Conservation (phyloP, 2,113 vertebrate genomes). For the Daphoenositta chrysoptera region DNA sequence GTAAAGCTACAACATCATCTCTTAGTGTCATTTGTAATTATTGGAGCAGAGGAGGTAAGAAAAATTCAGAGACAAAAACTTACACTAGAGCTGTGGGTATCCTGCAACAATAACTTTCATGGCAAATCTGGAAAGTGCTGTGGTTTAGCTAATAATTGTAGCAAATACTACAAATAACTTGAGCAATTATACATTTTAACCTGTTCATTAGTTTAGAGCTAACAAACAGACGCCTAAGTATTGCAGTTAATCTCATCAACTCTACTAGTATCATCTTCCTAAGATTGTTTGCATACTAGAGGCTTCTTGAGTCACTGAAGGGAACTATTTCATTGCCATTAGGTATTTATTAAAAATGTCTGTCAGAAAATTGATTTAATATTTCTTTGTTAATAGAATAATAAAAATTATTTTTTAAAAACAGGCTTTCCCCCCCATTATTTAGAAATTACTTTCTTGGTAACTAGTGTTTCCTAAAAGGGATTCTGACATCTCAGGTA, state of each 20-base stretch:
- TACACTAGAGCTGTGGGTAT: not conserved
- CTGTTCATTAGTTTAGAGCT: not conserved
- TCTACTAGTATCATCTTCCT: not conserved
- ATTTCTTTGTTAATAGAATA: not conserved
- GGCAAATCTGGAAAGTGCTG: not conserved
- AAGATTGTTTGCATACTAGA: not conserved
- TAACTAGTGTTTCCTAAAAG: not conserved
- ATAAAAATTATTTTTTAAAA: not conserved
- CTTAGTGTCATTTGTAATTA: not conserved
- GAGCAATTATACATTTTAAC: not conserved
- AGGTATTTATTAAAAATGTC: not conserved
- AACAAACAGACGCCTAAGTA: not conserved
- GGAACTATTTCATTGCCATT: not conserved
- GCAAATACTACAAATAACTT: not conserved
- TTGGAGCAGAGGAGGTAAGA: not conserved
- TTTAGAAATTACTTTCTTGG: not conserved
- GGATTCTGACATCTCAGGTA: not conserved
- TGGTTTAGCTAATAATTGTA: not conserved
- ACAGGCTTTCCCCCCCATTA: accelerated
- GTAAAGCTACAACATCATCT: not conserved
- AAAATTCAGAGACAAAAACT: not conserved
- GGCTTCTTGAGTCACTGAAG: not conserved
- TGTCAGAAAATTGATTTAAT: not conserved
- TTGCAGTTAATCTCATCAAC: not conserved
- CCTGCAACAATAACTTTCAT: not conserved